A percentile compares a stretch with the other conserved stretches of the same genome.
Evolutionary conservation across 2,797 vertebrate species (phyloP).

Genomic region (Oryzias dopingdopingensis): DNA sequence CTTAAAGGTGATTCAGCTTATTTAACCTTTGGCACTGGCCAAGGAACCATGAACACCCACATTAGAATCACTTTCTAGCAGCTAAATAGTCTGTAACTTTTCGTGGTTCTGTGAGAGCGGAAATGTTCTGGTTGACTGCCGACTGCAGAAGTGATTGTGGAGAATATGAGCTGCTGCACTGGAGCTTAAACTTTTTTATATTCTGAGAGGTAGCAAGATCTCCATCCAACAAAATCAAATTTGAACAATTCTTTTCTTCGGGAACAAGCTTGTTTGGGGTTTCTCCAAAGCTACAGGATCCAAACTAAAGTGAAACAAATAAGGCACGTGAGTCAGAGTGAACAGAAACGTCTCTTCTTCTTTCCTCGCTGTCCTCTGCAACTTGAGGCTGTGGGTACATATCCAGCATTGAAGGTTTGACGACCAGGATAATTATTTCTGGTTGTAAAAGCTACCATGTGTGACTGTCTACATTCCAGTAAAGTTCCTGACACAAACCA

Average conservation of each 20-base stretch:
- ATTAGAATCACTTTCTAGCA: too few species aligned
- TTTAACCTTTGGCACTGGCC: too few species aligned
- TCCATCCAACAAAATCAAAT: too few species aligned
- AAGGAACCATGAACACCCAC: too few species aligned
- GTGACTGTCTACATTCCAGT: conserved; percentile 54
- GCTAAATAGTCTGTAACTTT: too few species aligned
- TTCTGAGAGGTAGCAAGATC: too few species aligned
- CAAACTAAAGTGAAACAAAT: not conserved
- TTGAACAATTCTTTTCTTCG: not conserved
- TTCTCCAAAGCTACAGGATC: not conserved
- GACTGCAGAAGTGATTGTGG: too few species aligned
- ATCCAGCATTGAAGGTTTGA: conserved; percentile 1
- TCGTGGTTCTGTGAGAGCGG: too few species aligned
- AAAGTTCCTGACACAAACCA: conserved; percentile 3
- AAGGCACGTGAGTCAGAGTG: not conserved
- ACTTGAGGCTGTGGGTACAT: not conserved
- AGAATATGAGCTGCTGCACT: too few species aligned
- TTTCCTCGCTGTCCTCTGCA: not conserved
- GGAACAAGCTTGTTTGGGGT: not conserved
- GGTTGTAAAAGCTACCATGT: conserved; percentile 40
- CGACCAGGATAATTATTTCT: conserved; percentile 29
- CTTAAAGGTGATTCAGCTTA: too few species aligned
- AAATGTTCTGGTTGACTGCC: too few species aligned
- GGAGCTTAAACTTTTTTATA: too few species aligned
- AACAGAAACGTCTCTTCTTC: not conserved